Evolutionary conservation across 2,888 invertebrate species (phyloP).

Genomic region (Magallana nippona): DNA sequence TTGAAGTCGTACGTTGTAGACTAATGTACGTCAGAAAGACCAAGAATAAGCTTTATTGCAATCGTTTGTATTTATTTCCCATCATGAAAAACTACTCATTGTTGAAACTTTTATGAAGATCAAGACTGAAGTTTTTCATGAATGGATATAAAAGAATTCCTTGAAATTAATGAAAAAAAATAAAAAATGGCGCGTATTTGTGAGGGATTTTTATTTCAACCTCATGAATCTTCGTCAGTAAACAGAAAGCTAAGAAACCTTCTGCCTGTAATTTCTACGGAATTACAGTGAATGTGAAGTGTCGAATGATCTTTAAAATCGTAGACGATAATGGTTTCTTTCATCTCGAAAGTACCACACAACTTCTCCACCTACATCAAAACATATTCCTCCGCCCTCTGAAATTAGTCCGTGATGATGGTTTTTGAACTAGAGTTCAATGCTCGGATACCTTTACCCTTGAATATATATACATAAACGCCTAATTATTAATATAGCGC

Average conservation of each 20-base stretch:
- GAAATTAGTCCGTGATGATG: not conserved
- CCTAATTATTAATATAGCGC: too few relatives aligned
- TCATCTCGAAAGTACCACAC: conserved; percentile 10
- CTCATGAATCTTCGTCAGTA: not conserved
- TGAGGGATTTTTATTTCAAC: too few relatives aligned
- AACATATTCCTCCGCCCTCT: conserved; percentile 7
- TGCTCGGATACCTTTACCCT: too few relatives aligned
- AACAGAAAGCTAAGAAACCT: not conserved
- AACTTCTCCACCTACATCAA: conserved; percentile 14
- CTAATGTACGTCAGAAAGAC: conserved; percentile 38
- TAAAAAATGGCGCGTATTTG: not conserved
- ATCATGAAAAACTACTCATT: not conserved
- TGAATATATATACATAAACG: too few relatives aligned
- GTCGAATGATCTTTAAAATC: not conserved
- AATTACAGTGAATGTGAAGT: not conserved
- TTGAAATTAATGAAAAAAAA: not conserved
- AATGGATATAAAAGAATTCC: not conserved
- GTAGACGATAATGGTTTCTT: conserved; percentile 14
- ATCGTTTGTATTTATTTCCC: not conserved
- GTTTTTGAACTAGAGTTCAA: not conserved
- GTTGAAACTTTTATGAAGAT: conserved; percentile 11
- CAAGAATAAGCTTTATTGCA: conserved; percentile 38
- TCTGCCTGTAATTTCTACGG: not conserved
- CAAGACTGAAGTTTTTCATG: not conserved
- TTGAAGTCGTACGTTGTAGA: conserved; percentile 31